Conservation (phyloP, 1,140 invertebrate species). For the Sesamia nonagrioides region DNA sequence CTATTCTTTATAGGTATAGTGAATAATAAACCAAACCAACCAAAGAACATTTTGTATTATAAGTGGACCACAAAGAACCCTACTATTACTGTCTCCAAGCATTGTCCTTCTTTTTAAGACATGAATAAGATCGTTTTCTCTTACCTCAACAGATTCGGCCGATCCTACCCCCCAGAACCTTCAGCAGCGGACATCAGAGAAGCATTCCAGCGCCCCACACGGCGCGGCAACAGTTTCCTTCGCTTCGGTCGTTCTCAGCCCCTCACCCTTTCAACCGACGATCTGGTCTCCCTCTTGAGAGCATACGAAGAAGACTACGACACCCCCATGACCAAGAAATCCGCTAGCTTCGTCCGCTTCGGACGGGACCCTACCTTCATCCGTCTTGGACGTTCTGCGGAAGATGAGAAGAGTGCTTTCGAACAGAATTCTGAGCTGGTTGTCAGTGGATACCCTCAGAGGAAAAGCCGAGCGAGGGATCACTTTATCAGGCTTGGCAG, state of each 20-base stretch:
- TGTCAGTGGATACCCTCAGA: slow-evolving; percentile 74
- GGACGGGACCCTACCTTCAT: slow-evolving; percentile 80
- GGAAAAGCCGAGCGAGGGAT: slow-evolving; percentile 77
- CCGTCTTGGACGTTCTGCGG: slow-evolving; percentile 72
- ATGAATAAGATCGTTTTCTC: not conserved
- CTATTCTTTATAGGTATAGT: no score
- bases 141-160: slow-evolving; percentile 71
- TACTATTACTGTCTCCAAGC: no score
- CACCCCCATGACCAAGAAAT: slow-evolving; percentile 67
- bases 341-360: slow-evolving; percentile 74
- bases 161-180: slow-evolving; percentile 76
- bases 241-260: slow-evolving; percentile 79
- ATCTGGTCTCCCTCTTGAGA: slow-evolving; percentile 73
- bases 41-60: no score
- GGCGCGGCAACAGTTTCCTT: slow-evolving; percentile 78
- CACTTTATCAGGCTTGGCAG: slow-evolving; percentile 81
- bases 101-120: no score
- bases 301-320: slow-evolving; percentile 80
- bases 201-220: slow-evolving; percentile 66
- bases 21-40: no score
- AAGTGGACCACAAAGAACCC: no score
- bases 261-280: slow-evolving; percentile 72
- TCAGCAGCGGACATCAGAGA: slow-evolving; percentile 79
- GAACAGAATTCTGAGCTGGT: slow-evolving; percentile 71
- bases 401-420: slow-evolving; percentile 66